Base-by-base conservation (phyloP, 2,113 vertebrate species). In the Leptobrachium ailaonicum region DNA sequence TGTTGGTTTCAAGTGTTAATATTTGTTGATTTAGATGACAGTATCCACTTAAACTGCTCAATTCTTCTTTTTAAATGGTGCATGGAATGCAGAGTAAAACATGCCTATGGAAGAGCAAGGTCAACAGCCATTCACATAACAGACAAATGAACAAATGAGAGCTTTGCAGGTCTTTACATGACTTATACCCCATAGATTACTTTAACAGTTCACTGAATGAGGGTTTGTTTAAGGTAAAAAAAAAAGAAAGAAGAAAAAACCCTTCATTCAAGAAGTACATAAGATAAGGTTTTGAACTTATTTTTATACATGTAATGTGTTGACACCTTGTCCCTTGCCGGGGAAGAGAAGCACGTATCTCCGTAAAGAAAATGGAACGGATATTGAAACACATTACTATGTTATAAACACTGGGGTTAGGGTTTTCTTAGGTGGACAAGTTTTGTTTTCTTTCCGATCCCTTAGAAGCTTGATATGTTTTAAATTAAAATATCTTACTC, bases 401-500 rank as follows among this genome's bases (percentile, higher is more conserved):
- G 80, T 83, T 85, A 83, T 85, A 83, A 85, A 85, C 79, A 73
- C 75, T 60, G 62, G 82, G 85, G 64, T 80, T 66, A 84, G 82
- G 75, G 86, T 84, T 86, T 88, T 86, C 80, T 89, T 88, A 88
- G 85, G 84, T 78, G 87, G 87, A 85, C 87, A 85, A 85, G 82
- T 84, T 91, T 91, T 87, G 75, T 83, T 83, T 63, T 84, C 80
- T 75, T 73, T 77, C 82, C 81, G 82, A 85, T 86, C 77, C 83
- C 89, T 91, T 90, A 60, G 56, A 60, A 50, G 77, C 71, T 66
- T 5, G 85, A 87, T 90, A 91, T 93, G 92, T 92, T 93, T 93
- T 90, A 89, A 93, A 94, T 93, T 93, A 94, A 93, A 94, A 92
- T 92, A 92, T 91, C 91, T 92, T 91, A 91, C 90, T 91, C 90